Base-by-base conservation (phyloP, 2,888 invertebrate genomes). In the Dynastes hyllus region DNA sequence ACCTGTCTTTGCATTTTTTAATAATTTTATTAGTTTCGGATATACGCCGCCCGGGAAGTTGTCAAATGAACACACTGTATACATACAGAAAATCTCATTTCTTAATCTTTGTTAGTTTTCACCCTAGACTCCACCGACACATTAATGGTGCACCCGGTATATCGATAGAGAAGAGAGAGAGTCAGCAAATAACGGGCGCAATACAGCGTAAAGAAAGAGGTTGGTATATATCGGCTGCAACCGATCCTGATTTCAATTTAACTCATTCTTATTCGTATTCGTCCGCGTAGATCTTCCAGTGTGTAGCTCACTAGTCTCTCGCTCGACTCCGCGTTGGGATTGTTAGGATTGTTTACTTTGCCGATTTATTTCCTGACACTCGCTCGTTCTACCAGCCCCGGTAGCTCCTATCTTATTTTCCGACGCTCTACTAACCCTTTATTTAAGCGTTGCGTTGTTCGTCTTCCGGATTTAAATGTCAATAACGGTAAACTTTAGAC, bases 351-450 rank as follows among this genome's bases (percentile, higher is more conserved):
- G 85, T 86, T 86, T 86, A 84, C 85, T 84, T 81, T 85, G 83
- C 83, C 86, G 86, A 85, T 86, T 86, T 86, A 85, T 86, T 84
- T 85, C 85, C 84, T 85, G 84, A 83, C 82, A 81, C 83, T 82
- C 80, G 81, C 80, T 82, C 83, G 83, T 81, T 82, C 83, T 82
- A 81, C 81, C 32, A 5, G n/a, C 22, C 55, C 22, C 32, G 32
- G 32, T 0, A 16, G 6, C 55, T 22, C 27, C 32, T 29, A 32
- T 63, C 63, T 32, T 32, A 29, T 69, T 58, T 40, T 40, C 73
- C 22, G 58, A 61, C 73, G 78, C 81, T 82, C 83, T 82, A 50
- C 22, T 67, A 85, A 84, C 85, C 85, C 84, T 85, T 84, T 85
- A 84, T 85, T 85, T 85, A 84, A 84, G 82, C 82, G 81, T 80